Base-by-base conservation (phyloP, 2,797 vertebrate genomes). In the Brachyalestes nurse region DNA sequence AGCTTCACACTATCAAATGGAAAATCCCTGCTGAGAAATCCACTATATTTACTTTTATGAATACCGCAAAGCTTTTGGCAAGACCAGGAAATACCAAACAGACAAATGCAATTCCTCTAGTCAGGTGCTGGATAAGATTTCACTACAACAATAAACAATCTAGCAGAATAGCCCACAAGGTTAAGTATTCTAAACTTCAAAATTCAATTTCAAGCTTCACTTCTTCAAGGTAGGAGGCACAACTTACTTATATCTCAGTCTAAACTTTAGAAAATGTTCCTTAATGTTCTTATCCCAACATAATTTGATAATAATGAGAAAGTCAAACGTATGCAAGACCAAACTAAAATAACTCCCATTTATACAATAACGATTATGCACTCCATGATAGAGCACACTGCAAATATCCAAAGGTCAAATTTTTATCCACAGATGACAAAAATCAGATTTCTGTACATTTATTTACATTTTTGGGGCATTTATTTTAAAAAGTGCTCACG, bases 401-500 rank as follows among this genome's bases (percentile, higher is more conserved):
- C 19, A 57, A 57, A 57, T 7, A 57, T 57, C 17, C 6, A n/a
- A 23, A 9, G 53, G 14, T 5, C 16, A 55, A 6, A 17, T 3
- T 42, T 55, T 55, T 55, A 28, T 42, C 40, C 40, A 42, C 40
- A 42, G 40, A 42, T 62, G 51, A 28, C 14, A 28, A 45, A 0
- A 25, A 25, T n/a, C 13, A n/a, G n/a, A n/a, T n/a, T n/a, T n/a
- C n/a, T n/a, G n/a, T 21, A 16, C 14, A 47, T 61, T 28, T 60
- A 47, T 51, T 61, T 2, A 12, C n/a, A 72, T 62, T 49, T 42
- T n/a, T n/a, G n/a, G n/a, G n/a, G n/a, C 34, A 72, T 79, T 62
- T 13, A 69, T 23, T 69, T 58, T 12, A 6, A 38, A 61, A 57
- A 28, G 42, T 42, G 12, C 12, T 17, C 25, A 12, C 6, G 2